Conservation (phyloP, 2,888 invertebrate species). For the Polietes domitor region DNA sequence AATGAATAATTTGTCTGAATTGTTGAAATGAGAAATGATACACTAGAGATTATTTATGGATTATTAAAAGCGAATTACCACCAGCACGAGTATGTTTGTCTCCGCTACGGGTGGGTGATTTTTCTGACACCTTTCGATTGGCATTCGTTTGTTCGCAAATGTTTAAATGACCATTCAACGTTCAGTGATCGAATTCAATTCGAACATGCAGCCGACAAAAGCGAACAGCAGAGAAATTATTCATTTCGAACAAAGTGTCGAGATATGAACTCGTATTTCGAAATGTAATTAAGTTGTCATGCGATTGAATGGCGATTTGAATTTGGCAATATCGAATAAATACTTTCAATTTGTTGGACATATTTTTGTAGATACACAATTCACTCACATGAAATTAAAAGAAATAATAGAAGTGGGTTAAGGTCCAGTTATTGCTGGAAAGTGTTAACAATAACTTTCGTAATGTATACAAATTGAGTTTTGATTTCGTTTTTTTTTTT, state of each 20-base stretch:
- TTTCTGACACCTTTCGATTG: conserved; percentile 7
- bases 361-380: not conserved
- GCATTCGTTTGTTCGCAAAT: not conserved
- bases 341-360: not conserved
- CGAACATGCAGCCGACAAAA: not conserved
- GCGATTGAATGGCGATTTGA: not conserved
- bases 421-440: conserved; percentile 1
- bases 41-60: not conserved
- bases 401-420: conserved; percentile 12
- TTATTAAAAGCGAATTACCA: not conserved
- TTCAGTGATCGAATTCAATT: not conserved
- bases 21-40: conserved; percentile 26
- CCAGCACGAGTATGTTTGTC: not conserved
- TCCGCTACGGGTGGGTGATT: conserved; percentile 32
- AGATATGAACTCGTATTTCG: not conserved
- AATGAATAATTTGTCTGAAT: not conserved
- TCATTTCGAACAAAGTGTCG: conserved; percentile 25
- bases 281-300: conserved; percentile 22
- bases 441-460: not conserved
- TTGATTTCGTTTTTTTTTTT: no score
- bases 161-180: not conserved
- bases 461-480: not conserved
- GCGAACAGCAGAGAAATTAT: conserved; percentile 9
- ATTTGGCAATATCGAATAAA: not conserved
- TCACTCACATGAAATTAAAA: no score